phyloP scores from a whole-genome alignment of 2,888 invertebrate species.

The Linnaemya tessellans region DNA sequence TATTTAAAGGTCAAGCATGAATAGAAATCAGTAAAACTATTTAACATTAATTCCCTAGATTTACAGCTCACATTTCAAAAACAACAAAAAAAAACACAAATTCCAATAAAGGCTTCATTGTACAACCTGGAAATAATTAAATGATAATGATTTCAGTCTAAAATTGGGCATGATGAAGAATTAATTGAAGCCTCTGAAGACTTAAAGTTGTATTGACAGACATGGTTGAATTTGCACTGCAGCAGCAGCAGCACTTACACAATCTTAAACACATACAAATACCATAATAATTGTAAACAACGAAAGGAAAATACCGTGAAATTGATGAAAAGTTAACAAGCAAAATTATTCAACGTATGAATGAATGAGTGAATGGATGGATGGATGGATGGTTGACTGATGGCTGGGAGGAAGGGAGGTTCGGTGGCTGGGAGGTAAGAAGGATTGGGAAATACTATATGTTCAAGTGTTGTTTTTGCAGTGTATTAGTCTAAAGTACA shows the following conservation, averaged over 20 bases:
- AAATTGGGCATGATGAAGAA: background rate
- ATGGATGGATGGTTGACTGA: background rate
- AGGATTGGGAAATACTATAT: background rate
- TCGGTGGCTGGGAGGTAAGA: background rate
- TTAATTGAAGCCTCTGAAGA: background rate
- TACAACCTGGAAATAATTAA: constrained; percentile 11
- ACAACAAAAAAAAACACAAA: too few species aligned
- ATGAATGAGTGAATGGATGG: constrained; percentile 18
- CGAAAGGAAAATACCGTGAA: constrained; percentile 63
- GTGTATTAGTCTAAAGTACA: constrained; percentile 78
- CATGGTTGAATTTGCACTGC: background rate
- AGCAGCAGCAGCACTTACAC: background rate
- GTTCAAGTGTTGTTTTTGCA: constrained; percentile 40
- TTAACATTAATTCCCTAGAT: too few species aligned
- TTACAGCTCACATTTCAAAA: too few species aligned
- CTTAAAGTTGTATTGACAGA: background rate
- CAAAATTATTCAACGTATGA: constrained; percentile 47
- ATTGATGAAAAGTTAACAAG: constrained; percentile 67
- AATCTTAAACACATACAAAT: background rate
- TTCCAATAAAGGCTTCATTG: too few species aligned
- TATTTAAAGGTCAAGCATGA: too few species aligned
- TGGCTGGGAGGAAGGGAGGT: background rate
- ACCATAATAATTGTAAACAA: constrained; percentile 49
- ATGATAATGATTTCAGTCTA: constrained; percentile 13
- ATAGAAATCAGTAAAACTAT: too few species aligned